These are phyloP conservation scores for Stigmatopora argus DNA, from an alignment of 2,113 vertebrate species.

Conservation along the genomic window DNA sequence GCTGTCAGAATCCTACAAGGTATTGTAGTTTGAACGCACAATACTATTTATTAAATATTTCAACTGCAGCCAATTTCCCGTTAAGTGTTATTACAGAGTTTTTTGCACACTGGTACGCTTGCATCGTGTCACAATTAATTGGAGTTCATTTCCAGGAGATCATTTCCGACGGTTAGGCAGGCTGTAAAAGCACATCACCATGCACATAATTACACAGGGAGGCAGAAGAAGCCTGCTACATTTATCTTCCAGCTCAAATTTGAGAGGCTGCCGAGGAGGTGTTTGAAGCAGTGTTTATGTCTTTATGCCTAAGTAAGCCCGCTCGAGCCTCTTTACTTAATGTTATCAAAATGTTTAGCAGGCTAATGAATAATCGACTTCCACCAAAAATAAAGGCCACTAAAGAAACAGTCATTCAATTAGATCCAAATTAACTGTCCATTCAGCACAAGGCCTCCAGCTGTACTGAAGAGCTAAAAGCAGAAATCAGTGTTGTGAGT, in stretches of 20 bases:
- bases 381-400: background rate
- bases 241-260: constrained; percentile 69
- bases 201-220: constrained; percentile 69
- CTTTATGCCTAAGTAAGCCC: constrained; percentile 49
- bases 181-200: constrained; percentile 73
- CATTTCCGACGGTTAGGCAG: constrained; percentile 73
- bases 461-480: constrained; percentile 50
- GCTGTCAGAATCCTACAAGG: constrained; percentile 45
- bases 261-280: constrained; percentile 46
- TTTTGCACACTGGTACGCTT: constrained; percentile 54
- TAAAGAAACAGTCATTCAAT: constrained; percentile 33
- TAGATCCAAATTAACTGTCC: constrained; percentile 44
- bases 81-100: constrained; percentile 69
- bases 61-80: constrained; percentile 67
- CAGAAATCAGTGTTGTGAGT: constrained; percentile 54
- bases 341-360: constrained; percentile 31
- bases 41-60: constrained; percentile 61
- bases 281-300: constrained; percentile 58
- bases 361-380: constrained; percentile 23
- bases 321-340: constrained; percentile 40
- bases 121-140: constrained; percentile 75
- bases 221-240: constrained; percentile 59
- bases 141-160: constrained; percentile 73
- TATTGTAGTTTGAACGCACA: constrained; percentile 32
- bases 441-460: constrained; percentile 32